phyloP scores from a whole-genome alignment of 2,888 invertebrate genomes.

The Cetonia aurata region DNA sequence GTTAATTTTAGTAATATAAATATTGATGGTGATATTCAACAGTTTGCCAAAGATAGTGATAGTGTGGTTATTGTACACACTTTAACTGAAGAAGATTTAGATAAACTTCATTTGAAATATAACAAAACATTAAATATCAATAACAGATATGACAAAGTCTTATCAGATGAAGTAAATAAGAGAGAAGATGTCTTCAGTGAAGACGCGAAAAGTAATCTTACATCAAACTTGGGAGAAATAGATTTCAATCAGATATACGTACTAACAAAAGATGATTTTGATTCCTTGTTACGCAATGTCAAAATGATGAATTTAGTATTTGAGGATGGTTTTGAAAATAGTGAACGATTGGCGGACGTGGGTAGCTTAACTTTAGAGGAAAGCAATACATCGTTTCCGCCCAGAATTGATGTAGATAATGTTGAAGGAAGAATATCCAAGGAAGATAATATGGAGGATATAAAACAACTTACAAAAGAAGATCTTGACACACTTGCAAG shows the following conservation, averaged over 20 bases:
- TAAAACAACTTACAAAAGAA: constrained; percentile 56
- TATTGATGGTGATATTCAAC: constrained; percentile 4
- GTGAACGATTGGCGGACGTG: background rate
- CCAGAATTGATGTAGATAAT: background rate
- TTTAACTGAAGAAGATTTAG: constrained; percentile 21
- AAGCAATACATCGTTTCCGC: background rate
- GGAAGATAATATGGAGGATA: constrained; percentile 47
- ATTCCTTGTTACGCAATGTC: constrained; percentile 10
- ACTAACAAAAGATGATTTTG: constrained; percentile 21
- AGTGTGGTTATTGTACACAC: constrained; percentile 26
- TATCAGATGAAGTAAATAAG: background rate
- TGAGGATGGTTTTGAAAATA: constrained; percentile 1
- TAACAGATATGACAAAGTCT: background rate
- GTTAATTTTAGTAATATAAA: constrained; percentile 16
- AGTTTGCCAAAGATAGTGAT: constrained; percentile 24
- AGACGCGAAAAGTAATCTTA: constrained; percentile 46
- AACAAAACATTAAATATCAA: background rate
- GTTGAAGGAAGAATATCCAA: constrained; percentile 43
- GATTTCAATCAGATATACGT: constrained; percentile 32
- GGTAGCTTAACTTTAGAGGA: background rate
- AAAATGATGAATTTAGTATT: constrained; percentile 21
- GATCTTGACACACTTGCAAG: constrained; percentile 58
- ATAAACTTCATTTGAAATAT: constrained; percentile 20
- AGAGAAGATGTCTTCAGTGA: background rate
- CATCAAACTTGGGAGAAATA: background rate